A percentile compares a stretch with the other conserved stretches of the same genome.
phyloP scores from a whole-genome alignment of 2,113 vertebrate species.

The Microcebus ravelobensis region DNA sequence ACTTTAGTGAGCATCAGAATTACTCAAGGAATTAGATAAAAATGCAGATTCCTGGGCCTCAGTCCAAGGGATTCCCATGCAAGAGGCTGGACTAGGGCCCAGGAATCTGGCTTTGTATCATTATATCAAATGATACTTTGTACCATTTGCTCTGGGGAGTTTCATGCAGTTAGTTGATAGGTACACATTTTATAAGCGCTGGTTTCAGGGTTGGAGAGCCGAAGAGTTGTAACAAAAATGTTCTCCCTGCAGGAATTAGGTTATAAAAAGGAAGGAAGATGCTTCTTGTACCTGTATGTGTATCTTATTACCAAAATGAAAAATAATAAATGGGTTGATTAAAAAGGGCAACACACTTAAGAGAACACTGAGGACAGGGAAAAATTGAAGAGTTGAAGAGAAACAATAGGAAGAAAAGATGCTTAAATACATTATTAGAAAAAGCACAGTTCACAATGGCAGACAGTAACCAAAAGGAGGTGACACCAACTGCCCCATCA shows the following conservation, averaged over 20 bases:
- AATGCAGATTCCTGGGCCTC: not conserved
- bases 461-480: not conserved
- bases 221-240: not conserved
- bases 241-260: not conserved
- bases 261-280: conserved; percentile 36
- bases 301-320: conserved; percentile 13
- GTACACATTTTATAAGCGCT: not conserved
- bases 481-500: not conserved
- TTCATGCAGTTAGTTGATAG: not conserved
- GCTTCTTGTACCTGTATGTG: not conserved
- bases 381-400: not conserved
- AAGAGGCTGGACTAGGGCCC: not conserved
- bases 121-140: not conserved
- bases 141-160: not conserved
- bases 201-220: not conserved
- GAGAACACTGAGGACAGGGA: not conserved
- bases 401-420: conserved; percentile 13
- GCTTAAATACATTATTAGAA: not conserved
- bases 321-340: conserved; percentile 51
- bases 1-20: not conserved
- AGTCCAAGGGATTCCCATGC: not conserved
- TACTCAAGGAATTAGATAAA: not conserved
- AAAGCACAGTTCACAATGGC: not conserved
- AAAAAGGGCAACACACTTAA: not conserved
- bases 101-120: not conserved